A percentile compares a stretch with the other conserved stretches of the same genome.
phyloP scores from a whole-genome alignment of 2,113 vertebrate genomes.

The Caracal caracal region DNA sequence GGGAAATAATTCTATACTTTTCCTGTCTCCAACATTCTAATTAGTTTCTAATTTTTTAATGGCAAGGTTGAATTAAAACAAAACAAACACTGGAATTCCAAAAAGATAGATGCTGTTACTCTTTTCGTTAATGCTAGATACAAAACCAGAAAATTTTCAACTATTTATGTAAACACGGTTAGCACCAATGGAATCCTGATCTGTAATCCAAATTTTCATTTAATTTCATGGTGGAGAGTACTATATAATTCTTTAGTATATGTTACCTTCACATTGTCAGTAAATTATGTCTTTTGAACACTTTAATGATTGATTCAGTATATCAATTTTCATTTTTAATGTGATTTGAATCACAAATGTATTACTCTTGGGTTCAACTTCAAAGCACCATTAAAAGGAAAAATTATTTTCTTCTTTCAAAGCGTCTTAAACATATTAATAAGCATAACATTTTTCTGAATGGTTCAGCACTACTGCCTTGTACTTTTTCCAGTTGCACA shows the following conservation, averaged over 20 bases:
- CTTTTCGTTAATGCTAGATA: constrained; percentile 17
- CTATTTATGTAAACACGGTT: neutral
- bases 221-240: neutral
- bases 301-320: constrained; percentile 29
- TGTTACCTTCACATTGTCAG: neutral
- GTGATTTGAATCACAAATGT: neutral
- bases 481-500: neutral
- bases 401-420: neutral
- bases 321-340: constrained; percentile 54
- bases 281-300: neutral
- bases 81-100: neutral
- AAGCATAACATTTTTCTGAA: constrained; percentile 30
- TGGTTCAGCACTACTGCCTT: neutral
- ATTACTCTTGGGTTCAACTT: neutral
- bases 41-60: neutral
- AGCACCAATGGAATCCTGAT: neutral
- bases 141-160: constrained; percentile 5
- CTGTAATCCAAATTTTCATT: neutral
- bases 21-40: neutral
- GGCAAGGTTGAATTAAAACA: neutral
- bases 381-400: neutral
- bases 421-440: constrained; percentile 39
- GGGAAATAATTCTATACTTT: neutral
- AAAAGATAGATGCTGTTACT: neutral
- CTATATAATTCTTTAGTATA: neutral